These are phyloP conservation scores for Neoascia interrupta DNA, from an alignment of 2,888 invertebrate genomes.

Conservation along the genomic window DNA sequence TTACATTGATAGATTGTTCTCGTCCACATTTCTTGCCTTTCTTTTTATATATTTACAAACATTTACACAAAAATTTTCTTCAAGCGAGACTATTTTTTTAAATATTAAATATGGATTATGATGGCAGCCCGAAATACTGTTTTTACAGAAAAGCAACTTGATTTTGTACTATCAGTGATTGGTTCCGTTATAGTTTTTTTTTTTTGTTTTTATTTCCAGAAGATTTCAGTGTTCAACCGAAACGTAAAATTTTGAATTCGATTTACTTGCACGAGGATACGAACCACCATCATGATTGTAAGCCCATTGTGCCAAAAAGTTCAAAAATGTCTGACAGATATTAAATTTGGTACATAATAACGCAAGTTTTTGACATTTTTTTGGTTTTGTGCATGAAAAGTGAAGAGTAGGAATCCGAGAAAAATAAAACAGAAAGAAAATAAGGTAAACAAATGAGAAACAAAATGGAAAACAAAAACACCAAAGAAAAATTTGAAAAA, in stretches of 20 bases:
- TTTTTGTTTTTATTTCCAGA: conserved; percentile 22
- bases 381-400: conserved; percentile 75
- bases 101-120: conserved; percentile 53
- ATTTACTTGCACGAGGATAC: conserved; percentile 77
- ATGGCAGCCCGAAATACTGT: conserved; percentile 66
- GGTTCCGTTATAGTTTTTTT: too few species aligned
- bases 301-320: conserved; percentile 78
- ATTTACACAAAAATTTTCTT: conserved; percentile 38
- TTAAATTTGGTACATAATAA: conserved; percentile 24
- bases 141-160: conserved; percentile 27
- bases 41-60: conserved; percentile 57
- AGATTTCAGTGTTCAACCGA: conserved; percentile 77
- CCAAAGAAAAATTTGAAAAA: conserved; percentile 58
- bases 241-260: conserved; percentile 79
- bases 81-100: conserved; percentile 3
- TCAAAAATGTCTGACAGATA: conserved; percentile 77
- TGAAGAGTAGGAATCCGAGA: conserved; percentile 73
- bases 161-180: conserved; percentile 61
- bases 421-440: conserved; percentile 68
- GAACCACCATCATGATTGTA: conserved; percentile 75
- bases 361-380: conserved; percentile 31
- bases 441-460: conserved; percentile 46
- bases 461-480: conserved; percentile 69
- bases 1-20: conserved; percentile 29
- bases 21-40: conserved; percentile 29